phyloP scores from a whole-genome alignment of 2,113 vertebrate species.

The Larimichthys crocea region DNA sequence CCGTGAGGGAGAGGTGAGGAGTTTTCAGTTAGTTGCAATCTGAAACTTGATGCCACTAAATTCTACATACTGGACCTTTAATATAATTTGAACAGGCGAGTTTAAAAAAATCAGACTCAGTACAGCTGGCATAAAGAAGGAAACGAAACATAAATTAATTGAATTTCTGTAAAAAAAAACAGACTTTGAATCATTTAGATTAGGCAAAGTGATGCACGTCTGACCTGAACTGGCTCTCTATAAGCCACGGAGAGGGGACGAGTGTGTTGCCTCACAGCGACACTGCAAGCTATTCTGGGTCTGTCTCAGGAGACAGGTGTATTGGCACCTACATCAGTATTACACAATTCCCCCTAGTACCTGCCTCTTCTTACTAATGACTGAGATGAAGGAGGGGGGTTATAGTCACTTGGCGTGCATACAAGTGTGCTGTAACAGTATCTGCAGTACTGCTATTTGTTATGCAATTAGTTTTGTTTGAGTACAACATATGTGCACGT shows the following conservation, averaged over 20 bases:
- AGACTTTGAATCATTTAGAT: background rate
- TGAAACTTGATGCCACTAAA: too few relatives aligned
- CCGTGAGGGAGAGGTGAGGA: too few relatives aligned
- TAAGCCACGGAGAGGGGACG: constrained; percentile 5
- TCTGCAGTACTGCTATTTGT: constrained; percentile 33
- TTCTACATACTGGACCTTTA: too few relatives aligned
- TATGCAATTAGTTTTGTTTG: constrained; percentile 37
- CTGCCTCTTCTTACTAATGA: constrained; percentile 37
- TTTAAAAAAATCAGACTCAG: too few relatives aligned
- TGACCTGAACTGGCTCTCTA: constrained; percentile 10
- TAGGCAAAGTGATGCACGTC: constrained; percentile 20
- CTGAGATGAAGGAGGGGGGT: background rate
- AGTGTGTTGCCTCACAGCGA: constrained; percentile 33
- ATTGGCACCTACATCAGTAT: constrained; percentile 38
- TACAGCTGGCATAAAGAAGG: too few relatives aligned
- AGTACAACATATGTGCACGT: background rate
- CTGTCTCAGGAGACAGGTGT: constrained; percentile 51
- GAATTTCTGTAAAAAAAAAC: background rate
- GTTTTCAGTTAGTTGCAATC: too few relatives aligned
- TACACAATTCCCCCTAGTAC: constrained; percentile 25
- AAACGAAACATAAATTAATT: too few relatives aligned
- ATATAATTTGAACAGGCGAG: too few relatives aligned
- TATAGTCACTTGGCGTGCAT: constrained; percentile 24
- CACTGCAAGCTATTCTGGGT: constrained; percentile 45
- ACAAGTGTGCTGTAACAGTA: constrained; percentile 22